Evolutionary conservation across 2,888 invertebrate genomes (phyloP), one percentile per base, ranked within the genome.

Genomic region (Omphaloscelis lunosa): DNA sequence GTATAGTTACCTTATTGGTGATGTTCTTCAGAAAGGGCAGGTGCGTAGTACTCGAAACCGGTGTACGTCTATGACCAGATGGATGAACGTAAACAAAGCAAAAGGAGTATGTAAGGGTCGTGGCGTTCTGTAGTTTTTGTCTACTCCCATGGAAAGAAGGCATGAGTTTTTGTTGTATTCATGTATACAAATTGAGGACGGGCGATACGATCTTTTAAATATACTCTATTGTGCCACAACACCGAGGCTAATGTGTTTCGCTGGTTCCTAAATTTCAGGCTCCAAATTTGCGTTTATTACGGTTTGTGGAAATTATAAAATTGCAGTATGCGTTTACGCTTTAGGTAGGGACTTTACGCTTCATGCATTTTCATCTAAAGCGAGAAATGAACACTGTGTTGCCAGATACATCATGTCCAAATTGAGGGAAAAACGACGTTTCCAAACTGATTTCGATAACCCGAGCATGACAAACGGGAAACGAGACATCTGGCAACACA

Each of bases 401-500:
- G 89, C 89, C 89, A 86, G 86, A 85, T 85, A 65, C 29, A 56
- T 72, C 61, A 72, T 63, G n/a, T 73, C 76, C 61, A 85, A 84
- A 84, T 79, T 79, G 53, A 12, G 72, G 59, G 68, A 62, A 12
- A 27, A 17, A 15, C 5, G 41, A 1, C 8, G 3, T 20, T 12
- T 59, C 29, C n/a, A n/a, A 51, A 58, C 4, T 8, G 29, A 27
- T 70, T 74, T 77, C 41, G 58, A 45, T 70, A n/a, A 83, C 72
- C 77, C 75, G 76, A 80, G 56, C 53, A 65, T 73, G 72, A 48
- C 8, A 27, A 45, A 71, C 15, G 75, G 72, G 80, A 45, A 72
- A 53, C 29, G 58, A 63, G 75, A 82, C 78, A 83, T 85, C 84
- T 86, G 88, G 83, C 86, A 79, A 88, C 88, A 90, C 83, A 80